Evolutionary conservation across 2,113 vertebrate genomes (phyloP).

Genomic region (Pseudopipra pipra): DNA sequence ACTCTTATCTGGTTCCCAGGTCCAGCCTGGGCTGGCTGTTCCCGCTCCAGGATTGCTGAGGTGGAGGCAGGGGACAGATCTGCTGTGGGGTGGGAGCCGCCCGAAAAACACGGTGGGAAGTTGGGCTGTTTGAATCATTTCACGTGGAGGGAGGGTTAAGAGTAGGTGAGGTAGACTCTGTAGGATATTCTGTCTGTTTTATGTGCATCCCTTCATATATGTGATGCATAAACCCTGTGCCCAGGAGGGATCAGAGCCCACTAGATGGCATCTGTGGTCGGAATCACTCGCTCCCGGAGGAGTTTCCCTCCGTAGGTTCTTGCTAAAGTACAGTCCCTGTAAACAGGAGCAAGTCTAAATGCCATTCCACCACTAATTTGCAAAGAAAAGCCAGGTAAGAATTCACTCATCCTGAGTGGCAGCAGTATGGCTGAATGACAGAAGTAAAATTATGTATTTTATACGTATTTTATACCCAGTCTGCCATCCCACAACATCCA

Average conservation of each 20-base stretch:
- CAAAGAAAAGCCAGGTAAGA: not conserved
- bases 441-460: rapidly evolving
- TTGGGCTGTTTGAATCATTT: rapidly evolving
- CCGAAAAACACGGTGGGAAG: rapidly evolving
- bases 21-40: not conserved
- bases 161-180: rapidly evolving
- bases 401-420: rapidly evolving
- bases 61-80: not conserved
- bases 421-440: rapidly evolving
- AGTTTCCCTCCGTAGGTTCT: not conserved
- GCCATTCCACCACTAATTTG: not conserved
- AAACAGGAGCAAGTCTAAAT: not conserved
- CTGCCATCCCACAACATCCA: not conserved
- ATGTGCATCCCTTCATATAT: rapidly evolving
- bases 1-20: not conserved
- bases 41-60: not conserved
- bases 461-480: rapidly evolving
- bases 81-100: not conserved
- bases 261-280: slow-evolving; percentile 10
- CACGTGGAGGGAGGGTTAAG: rapidly evolving
- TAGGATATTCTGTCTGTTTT: rapidly evolving
- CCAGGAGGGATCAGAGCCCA: not conserved
- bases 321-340: not conserved
- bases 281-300: not conserved
- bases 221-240: rapidly evolving